Percentiles rank a stretch among this genome's conserved stretches.
These are phyloP conservation scores for Pomatostomus ruficeps DNA, from an alignment of 2,113 vertebrate species.

Conservation along the genomic window DNA sequence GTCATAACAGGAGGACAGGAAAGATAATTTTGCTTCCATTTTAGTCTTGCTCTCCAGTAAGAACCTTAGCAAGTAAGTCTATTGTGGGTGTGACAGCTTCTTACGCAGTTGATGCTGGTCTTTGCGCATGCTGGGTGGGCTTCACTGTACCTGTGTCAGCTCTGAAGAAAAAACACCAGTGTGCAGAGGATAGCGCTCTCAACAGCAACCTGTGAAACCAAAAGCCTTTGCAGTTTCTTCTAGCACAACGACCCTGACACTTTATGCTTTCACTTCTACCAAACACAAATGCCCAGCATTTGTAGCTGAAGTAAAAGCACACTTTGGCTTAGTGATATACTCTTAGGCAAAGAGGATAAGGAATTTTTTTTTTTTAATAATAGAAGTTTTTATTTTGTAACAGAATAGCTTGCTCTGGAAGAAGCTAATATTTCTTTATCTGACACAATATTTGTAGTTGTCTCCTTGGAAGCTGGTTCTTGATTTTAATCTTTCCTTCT, in stretches of 20 bases:
- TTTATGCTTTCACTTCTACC: not conserved
- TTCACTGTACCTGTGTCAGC: not conserved
- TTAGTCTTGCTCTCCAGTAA: not conserved
- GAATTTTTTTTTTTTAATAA: not conserved
- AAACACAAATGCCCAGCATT: not conserved
- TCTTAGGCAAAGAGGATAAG: not conserved
- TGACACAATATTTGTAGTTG: not conserved
- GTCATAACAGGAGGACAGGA: slow-evolving; percentile 34
- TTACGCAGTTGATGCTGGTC: not conserved
- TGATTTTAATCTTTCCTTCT: not conserved
- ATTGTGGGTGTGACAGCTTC: not conserved
- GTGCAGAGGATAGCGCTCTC: not conserved
- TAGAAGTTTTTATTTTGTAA: not conserved
- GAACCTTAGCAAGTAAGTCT: not conserved
- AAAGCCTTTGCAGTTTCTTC: not conserved
- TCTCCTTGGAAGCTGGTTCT: not conserved
- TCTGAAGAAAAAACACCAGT: not conserved
- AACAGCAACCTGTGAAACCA: not conserved
- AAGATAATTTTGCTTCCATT: slow-evolving; percentile 49
- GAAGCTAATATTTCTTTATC: not conserved
- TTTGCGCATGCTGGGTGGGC: not conserved
- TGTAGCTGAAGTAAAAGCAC: not conserved
- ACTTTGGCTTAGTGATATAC: not conserved
- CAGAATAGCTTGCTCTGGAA: not conserved
- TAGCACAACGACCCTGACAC: not conserved